phyloP scores from a whole-genome alignment of 2,888 invertebrate genomes.

The Philaethria dido region DNA sequence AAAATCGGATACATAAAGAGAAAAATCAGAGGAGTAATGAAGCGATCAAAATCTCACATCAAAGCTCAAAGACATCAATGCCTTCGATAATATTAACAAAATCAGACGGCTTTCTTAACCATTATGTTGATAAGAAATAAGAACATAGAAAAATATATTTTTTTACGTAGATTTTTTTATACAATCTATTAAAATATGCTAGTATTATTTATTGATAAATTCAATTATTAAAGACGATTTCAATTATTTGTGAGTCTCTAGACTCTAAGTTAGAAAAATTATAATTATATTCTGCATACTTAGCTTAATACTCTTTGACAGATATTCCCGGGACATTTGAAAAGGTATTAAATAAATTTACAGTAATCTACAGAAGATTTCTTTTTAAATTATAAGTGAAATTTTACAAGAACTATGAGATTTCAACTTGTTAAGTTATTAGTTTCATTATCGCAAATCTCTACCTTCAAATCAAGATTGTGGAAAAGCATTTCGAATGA shows the following conservation, averaged over 20 bases:
- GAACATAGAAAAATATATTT: too few species aligned
- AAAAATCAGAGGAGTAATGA: not conserved
- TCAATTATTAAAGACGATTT: too few species aligned
- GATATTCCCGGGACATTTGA: not conserved
- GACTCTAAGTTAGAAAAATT: not conserved
- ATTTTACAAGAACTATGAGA: not conserved
- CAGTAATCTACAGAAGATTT: too few species aligned
- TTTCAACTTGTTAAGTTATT: not conserved
- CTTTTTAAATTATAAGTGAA: not conserved
- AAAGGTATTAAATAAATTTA: not conserved
- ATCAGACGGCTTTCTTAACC: not conserved
- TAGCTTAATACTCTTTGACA: not conserved
- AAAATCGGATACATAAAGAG: not conserved
- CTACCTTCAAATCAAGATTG: slow-evolving; percentile 9
- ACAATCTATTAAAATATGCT: too few species aligned
- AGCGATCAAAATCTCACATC: not conserved
- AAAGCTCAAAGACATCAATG: slow-evolving; percentile 2
- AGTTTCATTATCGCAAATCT: slow-evolving; percentile 9
- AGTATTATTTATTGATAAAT: too few species aligned
- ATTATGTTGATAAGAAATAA: not conserved
- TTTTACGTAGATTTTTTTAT: too few species aligned
- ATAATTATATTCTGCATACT: not conserved
- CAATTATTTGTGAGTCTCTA: too few species aligned
- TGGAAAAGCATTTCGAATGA: slow-evolving; percentile 21
- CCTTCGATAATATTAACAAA: slow-evolving; percentile 2